A percentile compares a stretch with the other conserved stretches of the same genome.
Conservation (phyloP, 2,113 vertebrate genomes). For the Phalacrocorax carbo region DNA sequence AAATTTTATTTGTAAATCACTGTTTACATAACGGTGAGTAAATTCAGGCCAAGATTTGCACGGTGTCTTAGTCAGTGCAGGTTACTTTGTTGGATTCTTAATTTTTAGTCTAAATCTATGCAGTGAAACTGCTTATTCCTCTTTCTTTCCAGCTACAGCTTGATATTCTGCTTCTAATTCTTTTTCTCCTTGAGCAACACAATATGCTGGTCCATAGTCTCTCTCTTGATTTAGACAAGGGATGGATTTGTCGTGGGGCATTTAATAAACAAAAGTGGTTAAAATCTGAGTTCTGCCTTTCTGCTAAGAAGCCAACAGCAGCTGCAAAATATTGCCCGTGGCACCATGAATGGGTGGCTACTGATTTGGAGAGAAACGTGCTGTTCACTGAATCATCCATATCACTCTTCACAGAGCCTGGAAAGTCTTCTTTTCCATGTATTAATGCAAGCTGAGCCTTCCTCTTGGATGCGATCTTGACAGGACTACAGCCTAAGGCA, state of each 20-base stretch:
- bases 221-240: not conserved
- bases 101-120: not conserved
- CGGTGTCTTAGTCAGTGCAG: not conserved
- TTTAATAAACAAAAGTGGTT: not conserved
- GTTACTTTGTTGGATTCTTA: not conserved
- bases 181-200: not conserved
- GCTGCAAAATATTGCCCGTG: not conserved
- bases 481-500: constrained; percentile 8
- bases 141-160: not conserved
- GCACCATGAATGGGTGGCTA: not conserved
- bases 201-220: not conserved
- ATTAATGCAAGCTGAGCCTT: not conserved
- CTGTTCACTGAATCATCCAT: not conserved
- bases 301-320: not conserved
- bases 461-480: not conserved
- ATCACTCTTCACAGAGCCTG: not conserved
- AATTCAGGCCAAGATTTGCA: not conserved
- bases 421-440: not conserved
- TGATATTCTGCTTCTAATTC: not conserved
- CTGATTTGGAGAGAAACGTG: not conserved
- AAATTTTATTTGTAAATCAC: not conserved
- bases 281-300: not conserved
- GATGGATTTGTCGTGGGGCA: not conserved
- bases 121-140: not conserved
- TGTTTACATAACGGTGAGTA: not conserved